These are phyloP conservation scores for Arbacia lixula DNA, from an alignment of 53 echinoderm and acorn worm species.

Conservation along the genomic window DNA sequence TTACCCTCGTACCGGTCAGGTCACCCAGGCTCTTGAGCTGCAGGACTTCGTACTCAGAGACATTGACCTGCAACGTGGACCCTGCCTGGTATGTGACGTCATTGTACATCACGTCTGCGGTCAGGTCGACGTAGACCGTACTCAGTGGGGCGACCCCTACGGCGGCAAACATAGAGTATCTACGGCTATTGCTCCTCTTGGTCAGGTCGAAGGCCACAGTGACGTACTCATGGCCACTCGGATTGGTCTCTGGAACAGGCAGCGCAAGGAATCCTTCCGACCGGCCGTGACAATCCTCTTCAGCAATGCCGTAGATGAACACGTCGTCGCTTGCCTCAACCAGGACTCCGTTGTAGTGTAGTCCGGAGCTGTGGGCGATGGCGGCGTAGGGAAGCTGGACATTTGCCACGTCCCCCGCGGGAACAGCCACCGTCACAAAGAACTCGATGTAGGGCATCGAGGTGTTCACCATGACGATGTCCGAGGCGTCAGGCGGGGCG, in stretches of 20 bases:
- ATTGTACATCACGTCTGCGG: slow-evolving; percentile 2
- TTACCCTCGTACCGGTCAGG: slow-evolving; percentile 57
- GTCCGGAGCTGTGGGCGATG: not conserved
- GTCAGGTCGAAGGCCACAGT: not conserved
- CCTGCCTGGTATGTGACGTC: not conserved
- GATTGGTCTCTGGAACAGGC: not conserved
- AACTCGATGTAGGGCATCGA: slow-evolving; percentile 11
- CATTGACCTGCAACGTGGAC: not conserved
- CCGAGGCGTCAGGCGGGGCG: slow-evolving; percentile 21
- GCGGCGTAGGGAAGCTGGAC: slow-evolving; percentile 41
- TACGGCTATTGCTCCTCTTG: slow-evolving; percentile 31
- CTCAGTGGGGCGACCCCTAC: slow-evolving; percentile 9
- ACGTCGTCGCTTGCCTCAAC: slow-evolving; percentile 57
- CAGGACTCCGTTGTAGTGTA: slow-evolving; percentile 34
- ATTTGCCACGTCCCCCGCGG: slow-evolving; percentile 20
- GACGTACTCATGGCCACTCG: not conserved
- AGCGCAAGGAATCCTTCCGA: slow-evolving; percentile 61
- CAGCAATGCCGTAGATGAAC: slow-evolving; percentile 53
- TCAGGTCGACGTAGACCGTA: not conserved
- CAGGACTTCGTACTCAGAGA: slow-evolving; percentile 28
- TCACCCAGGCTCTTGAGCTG: slow-evolving; percentile 55
- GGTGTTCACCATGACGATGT: slow-evolving; percentile 39
- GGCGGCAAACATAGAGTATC: slow-evolving; percentile 29
- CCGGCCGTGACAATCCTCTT: slow-evolving; percentile 4
- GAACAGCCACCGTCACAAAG: slow-evolving; percentile 22